Evolutionary conservation across 2,888 invertebrate genomes (phyloP), one percentile per base, ranked within the genome.

Genomic region (Mechanitis messenoides): DNA sequence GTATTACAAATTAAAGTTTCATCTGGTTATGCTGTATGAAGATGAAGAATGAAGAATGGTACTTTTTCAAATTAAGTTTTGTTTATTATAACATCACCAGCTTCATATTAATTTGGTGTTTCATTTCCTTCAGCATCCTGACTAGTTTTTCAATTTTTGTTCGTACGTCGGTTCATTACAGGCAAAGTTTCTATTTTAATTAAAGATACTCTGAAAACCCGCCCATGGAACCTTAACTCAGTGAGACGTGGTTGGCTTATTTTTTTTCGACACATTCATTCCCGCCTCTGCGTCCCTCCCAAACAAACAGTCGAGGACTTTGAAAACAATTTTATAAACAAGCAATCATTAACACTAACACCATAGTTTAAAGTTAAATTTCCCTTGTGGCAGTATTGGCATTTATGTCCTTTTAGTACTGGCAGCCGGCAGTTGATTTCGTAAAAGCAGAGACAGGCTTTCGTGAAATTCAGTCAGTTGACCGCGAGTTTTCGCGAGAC

Each of bases 211-310:
- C 83, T 79, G 74, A 72, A 83, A 83, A 80, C 87, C 86, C 89
- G 89, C 89, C 89, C 88, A 81, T 81, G 83, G 78, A 84, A 82
- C 88, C 82, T 85, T 85, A 84, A 85, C 82, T 88, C 85, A 87
- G 79, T 81, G 88, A 85, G 87, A 85, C 89, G 88, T 84, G 90
- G 90, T 90, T 90, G 90, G 90, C 81, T 89, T 90, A 88, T 87
- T 89, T 90, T 89, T 89, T 90, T 89, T 88, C 83, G 79, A 80
- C 84, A 82, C 81, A 84, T 83, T 89, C 89, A 89, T 89, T 90
- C 89, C 89, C 90, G 90, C 90, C 90, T 89, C 85, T 84, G 85
- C 76, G 88, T 80, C 87, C 89, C 89, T 88, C 89, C 90, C 90
- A 90, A 90, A 89, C 89, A 90, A 90, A 90, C 87, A 89, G 79